phyloP scores from a whole-genome alignment of 2,888 invertebrate species.

The Prenolepis imparis region DNA sequence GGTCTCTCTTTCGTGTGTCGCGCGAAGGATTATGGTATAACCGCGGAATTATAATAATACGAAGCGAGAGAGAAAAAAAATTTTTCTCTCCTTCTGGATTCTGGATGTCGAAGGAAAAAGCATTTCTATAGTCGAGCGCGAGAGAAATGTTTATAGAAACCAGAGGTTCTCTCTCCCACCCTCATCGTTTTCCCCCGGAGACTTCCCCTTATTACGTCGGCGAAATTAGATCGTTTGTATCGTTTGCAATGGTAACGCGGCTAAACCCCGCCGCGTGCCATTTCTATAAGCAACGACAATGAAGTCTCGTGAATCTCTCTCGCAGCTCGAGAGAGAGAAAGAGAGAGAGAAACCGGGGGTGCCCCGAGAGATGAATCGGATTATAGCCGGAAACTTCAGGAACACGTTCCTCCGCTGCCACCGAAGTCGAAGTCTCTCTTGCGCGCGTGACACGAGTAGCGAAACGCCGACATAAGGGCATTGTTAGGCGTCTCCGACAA shows the following conservation, averaged over 20 bases:
- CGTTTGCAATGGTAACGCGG: slow-evolving; percentile 57
- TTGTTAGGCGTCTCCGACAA: slow-evolving; percentile 72
- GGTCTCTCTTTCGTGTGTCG: slow-evolving; percentile 47
- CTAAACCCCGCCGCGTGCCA: slow-evolving; percentile 58
- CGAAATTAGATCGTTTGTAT: slow-evolving; percentile 70
- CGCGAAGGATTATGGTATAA: slow-evolving; percentile 67
- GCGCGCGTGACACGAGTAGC: slow-evolving; percentile 49
- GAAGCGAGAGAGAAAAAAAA: background rate
- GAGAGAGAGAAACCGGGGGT: background rate
- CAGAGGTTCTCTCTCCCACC: background rate
- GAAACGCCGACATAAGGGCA: slow-evolving; percentile 75
- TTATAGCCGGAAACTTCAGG: slow-evolving; percentile 73
- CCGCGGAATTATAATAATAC: slow-evolving; percentile 59
- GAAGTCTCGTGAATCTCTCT: slow-evolving; percentile 27
- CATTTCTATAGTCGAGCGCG: background rate
- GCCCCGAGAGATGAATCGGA: slow-evolving; percentile 64
- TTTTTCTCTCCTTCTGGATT: background rate
- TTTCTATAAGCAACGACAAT: slow-evolving; percentile 59
- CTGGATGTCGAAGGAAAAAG: background rate
- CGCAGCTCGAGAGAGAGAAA: background rate
- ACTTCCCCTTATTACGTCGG: slow-evolving; percentile 9
- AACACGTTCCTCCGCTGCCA: slow-evolving; percentile 54
- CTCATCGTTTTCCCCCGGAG: background rate
- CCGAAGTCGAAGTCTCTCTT: slow-evolving; percentile 59
- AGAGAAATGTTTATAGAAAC: slow-evolving; percentile 3